These are phyloP conservation scores for Pardosa pseudoannulata DNA, from an alignment of 2,888 invertebrate genomes.

Conservation along the genomic window DNA sequence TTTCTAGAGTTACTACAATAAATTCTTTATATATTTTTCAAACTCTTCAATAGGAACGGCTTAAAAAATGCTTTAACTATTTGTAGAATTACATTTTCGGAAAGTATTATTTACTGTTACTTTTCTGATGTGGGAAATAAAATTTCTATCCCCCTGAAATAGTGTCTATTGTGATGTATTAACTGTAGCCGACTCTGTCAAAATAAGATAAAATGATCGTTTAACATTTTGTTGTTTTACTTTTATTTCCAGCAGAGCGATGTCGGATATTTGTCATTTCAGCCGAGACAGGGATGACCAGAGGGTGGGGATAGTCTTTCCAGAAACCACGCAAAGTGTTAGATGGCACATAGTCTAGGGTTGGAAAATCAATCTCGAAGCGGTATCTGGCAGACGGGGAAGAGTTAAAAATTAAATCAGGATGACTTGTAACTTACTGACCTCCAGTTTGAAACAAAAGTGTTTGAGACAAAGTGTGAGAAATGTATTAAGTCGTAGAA, in stretches of 20 bases:
- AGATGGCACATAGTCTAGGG: neutral
- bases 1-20: too few species aligned
- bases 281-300: neutral
- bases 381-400: neutral
- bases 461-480: too few species aligned
- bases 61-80: too few species aligned
- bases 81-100: too few species aligned
- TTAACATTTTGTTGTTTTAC: neutral
- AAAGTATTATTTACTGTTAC: too few species aligned
- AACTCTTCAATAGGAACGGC: too few species aligned
- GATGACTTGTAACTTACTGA: too few species aligned
- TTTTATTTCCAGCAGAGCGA: neutral
- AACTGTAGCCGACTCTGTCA: neutral
- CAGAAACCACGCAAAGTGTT: neutral
- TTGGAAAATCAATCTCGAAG: neutral
- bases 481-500: too few species aligned
- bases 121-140: too few species aligned
- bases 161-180: neutral
- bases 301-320: neutral
- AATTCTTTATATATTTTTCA: too few species aligned
- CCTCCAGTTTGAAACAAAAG: too few species aligned
- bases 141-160: neutral
- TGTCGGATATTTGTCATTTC: neutral
- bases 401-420: neutral
- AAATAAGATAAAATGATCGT: neutral